Evolutionary conservation across 2,888 invertebrate species (phyloP).

Genomic region (Caenorhabditis plicata): DNA sequence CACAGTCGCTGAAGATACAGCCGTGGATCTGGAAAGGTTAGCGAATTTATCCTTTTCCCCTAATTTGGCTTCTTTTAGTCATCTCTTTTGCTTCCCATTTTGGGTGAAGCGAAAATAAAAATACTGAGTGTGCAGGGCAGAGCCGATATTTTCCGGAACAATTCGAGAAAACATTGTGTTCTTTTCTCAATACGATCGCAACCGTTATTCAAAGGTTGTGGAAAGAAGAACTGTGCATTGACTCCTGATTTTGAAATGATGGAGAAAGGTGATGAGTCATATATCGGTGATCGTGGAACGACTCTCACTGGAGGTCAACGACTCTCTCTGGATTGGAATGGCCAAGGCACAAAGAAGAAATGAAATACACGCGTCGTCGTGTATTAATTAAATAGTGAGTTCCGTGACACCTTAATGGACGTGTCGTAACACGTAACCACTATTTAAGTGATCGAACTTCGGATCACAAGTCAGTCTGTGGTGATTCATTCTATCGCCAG

Average conservation of each 20-base stretch:
- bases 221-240: slow-evolving; percentile 39
- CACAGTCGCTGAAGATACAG: no score
- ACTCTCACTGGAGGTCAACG: slow-evolving; percentile 72
- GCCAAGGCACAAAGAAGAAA: no score
- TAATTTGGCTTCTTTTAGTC: slow-evolving; percentile 51
- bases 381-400: no score
- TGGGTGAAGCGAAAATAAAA: slow-evolving; percentile 75
- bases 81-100: slow-evolving; percentile 68
- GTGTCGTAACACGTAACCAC: no score
- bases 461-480: no score
- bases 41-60: background rate
- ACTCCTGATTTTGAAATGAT: slow-evolving; percentile 75
- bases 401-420: no score
- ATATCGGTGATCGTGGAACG: slow-evolving; percentile 83
- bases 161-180: slow-evolving; percentile 90
- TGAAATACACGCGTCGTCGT: no score
- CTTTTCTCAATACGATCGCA: slow-evolving; percentile 74
- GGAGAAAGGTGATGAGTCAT: slow-evolving; percentile 81
- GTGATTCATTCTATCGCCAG: no score
- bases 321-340: no score
- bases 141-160: slow-evolving; percentile 77
- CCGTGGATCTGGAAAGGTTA: slow-evolving; percentile 81
- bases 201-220: slow-evolving; percentile 29
- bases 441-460: no score
- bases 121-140: slow-evolving; percentile 74